Percentiles rank a stretch among this genome's conserved stretches.
Evolutionary conservation across 2,113 vertebrate genomes (phyloP).

Genomic region (Genyomyrus donnyi): DNA sequence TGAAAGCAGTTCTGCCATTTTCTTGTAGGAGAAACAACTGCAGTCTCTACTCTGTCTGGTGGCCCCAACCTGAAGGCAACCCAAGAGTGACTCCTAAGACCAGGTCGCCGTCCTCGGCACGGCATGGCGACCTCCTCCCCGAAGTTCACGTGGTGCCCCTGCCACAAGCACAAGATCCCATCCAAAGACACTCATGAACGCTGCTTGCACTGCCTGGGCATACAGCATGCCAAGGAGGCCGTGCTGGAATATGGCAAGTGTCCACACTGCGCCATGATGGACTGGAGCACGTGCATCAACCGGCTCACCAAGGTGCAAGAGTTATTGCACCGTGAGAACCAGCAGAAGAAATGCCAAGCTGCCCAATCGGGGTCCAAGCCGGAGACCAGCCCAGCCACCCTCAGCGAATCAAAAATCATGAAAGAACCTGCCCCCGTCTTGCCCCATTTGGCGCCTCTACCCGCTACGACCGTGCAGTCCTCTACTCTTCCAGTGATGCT

Average conservation of each 20-base stretch:
- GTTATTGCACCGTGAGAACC: slow-evolving; percentile 34
- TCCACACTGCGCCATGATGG: slow-evolving; percentile 40
- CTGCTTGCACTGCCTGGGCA: slow-evolving; percentile 39
- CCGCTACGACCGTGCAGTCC: slow-evolving; percentile 12
- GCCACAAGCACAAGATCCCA: slow-evolving; percentile 39
- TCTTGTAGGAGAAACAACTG: slow-evolving; percentile 8
- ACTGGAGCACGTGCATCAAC: slow-evolving; percentile 42
- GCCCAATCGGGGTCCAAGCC: slow-evolving; percentile 25
- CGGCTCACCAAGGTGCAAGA: slow-evolving; percentile 41
- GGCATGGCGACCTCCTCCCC: slow-evolving; percentile 32
- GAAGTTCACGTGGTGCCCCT: slow-evolving; percentile 38
- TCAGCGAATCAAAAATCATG: slow-evolving; percentile 10
- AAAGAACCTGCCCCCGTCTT: background rate
- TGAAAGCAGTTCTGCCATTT: background rate
- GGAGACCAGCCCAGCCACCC: slow-evolving; percentile 12
- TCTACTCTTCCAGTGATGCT: slow-evolving; percentile 38
- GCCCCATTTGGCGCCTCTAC: background rate
- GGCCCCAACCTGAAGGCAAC: background rate
- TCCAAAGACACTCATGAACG: slow-evolving; percentile 38
- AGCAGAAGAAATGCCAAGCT: slow-evolving; percentile 30
- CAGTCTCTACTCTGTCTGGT: background rate
- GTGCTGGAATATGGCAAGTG: slow-evolving; percentile 42
- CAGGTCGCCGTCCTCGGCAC: background rate
- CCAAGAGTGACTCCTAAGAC: background rate
- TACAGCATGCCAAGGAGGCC: slow-evolving; percentile 41